Base-by-base conservation (phyloP, 2,888 invertebrate species). In the Protodeltote pygarga region DNA sequence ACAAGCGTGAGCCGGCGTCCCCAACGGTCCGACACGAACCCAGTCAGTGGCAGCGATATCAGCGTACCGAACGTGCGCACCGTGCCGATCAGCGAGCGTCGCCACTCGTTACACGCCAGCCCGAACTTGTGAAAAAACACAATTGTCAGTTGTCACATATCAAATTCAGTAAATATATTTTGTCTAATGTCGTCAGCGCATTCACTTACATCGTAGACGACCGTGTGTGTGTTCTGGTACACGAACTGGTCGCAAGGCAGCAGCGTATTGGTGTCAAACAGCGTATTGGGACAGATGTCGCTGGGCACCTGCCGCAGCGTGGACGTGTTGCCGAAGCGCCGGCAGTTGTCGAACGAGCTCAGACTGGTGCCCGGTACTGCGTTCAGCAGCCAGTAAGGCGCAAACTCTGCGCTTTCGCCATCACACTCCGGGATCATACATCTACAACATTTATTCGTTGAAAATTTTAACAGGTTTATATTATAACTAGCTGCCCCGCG, bases 11-110 rank as follows among this genome's bases (percentile, higher is more conserved):
- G 87, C 49, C 93, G 91, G 29, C 95, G 89, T 0, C 95, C 95
- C 85, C 92, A 96, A 92, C 93, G 94, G 83, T 96, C 96, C 0
- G 96, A 95, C 23, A 95, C 77, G 60, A 93, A 93, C 24, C 96
- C 96, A 1, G 94, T 93, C 42, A 95, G 83, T 1, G 95, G 94
- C 45, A 95, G 87, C 0, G 95, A 94, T 25, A 94, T 79, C 65
- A 95, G 93, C 41, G 94, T 94, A 6, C 95, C 95, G 20, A 94
- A 69, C 33, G 94, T 95, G 53, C 95, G 94, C 1, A 95, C 82
- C 0, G 95, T 95, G 0, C 96, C 96, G 20, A 96, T 94, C 45
- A 96, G 72, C 0, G 95, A 92, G 13, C 96, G 86, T 55, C 94
- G 94, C 96, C 96, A 96, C 89, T 88, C 92, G 13, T 93, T 92